Base-by-base conservation (phyloP, 2,888 invertebrate species). In the Empis livida region DNA sequence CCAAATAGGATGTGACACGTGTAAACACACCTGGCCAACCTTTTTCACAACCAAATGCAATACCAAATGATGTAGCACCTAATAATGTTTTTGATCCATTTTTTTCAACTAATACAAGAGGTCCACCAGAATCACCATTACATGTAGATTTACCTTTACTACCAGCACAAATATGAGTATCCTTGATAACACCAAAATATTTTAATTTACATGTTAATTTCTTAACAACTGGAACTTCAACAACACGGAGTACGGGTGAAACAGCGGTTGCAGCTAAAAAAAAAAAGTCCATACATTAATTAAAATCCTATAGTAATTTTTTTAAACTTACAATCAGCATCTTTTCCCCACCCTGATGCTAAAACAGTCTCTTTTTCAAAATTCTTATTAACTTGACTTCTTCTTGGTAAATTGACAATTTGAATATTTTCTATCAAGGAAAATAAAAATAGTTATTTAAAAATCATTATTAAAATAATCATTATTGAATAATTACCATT, bases 71-170 rank as follows among this genome's bases (percentile, higher is more conserved):
- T 27, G 63, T 61, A 10, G 60, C 20, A 53, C 66, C 67, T 43
- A 66, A 23, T 49, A 57, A 56, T 3, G 52, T 48, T 3, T 31
- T 27, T 9, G n/a, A 30, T 1, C 50, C n/a, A 4, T 46, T 44
- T 16, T 0, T 23, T 5, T 40, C 41, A 2, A 23, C 14, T 14
- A 54, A 42, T 4, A 59, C 56, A 52, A 65, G 53, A 49, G 67
- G 65, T 42, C 66, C 64, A 20, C 65, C 65, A 15, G 66, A 66
- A 51, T 65, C 65, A 39, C 66, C 65, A 35, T 58, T 55, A 56
- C 65, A 65, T 42, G 61, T 60, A 43, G 64, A 65, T 4, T 43
- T 16, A 10, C 52, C 51, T n/a, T 35, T 38, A 5, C 20, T 32
- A 4, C 54, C 53, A 15, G 49, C 5, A 44, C 64, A 66, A 37